Evolutionary conservation across 2,113 vertebrate species (phyloP).

Genomic region (Monarcha castaneiventris): DNA sequence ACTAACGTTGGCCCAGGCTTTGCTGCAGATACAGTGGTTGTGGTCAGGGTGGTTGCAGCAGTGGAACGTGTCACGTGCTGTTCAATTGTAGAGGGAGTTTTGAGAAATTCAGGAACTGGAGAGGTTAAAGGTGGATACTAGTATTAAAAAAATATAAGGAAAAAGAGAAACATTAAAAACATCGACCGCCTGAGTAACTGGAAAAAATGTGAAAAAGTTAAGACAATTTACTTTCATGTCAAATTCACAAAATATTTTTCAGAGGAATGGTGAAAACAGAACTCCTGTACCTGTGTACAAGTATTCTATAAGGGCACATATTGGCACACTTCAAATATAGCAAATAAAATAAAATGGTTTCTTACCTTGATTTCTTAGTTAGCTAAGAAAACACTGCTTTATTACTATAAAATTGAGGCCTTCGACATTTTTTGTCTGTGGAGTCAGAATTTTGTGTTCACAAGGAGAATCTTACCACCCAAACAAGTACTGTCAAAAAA

Average conservation of each 20-base stretch:
- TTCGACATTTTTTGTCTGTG: neutral
- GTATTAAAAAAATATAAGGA: conserved; percentile 61
- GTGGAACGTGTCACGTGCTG: conserved; percentile 65
- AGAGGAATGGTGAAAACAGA: neutral
- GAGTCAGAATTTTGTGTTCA: neutral
- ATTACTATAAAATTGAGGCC: neutral
- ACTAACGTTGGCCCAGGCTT: conserved; percentile 87
- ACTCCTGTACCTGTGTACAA: neutral
- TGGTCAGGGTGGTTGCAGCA: conserved; percentile 49
- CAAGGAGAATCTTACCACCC: neutral
- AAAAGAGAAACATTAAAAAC: conserved; percentile 60
- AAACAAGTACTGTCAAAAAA: neutral
- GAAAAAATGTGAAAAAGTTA: neutral
- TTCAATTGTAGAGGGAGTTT: conserved; percentile 70
- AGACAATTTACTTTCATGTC: neutral
- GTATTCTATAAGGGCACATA: neutral
- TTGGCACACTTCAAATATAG: neutral
- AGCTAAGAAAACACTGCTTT: neutral
- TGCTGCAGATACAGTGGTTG: conserved; percentile 68
- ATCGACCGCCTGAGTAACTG: neutral
- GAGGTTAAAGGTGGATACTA: conserved; percentile 79
- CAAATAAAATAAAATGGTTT: neutral
- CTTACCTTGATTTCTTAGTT: neutral
- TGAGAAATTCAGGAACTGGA: conserved; percentile 84
- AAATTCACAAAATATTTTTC: neutral